A percentile compares a stretch with the other conserved stretches of the same genome.
Conservation (phyloP, 2,113 vertebrate species). For the Aptenodytes patagonicus region DNA sequence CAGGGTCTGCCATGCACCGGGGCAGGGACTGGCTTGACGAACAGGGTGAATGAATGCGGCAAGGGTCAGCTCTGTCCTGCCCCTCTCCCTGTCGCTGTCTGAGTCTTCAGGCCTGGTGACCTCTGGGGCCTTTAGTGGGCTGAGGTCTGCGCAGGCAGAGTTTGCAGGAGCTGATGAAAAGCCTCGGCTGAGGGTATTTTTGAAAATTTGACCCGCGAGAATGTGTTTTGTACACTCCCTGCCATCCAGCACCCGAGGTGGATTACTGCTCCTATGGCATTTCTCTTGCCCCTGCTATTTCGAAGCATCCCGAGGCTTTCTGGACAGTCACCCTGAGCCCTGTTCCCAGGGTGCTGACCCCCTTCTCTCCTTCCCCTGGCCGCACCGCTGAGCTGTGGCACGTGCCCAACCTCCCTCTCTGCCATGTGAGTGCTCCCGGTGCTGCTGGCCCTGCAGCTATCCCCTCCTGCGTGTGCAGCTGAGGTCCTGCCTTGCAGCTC, state of each 20-base stretch:
- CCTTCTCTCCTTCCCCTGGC: background rate
- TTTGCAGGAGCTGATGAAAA: background rate
- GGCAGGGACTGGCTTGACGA: background rate
- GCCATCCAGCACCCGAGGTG: accelerated
- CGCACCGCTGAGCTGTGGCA: accelerated
- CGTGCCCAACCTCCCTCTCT: background rate
- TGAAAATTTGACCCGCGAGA: background rate
- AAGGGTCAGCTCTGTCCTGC: accelerated
- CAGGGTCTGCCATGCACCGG: accelerated
- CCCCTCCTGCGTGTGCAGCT: background rate
- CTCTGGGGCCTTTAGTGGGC: background rate
- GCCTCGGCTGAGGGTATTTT: background rate
- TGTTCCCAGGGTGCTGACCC: accelerated
- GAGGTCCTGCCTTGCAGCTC: background rate
- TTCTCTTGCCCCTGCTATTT: background rate
- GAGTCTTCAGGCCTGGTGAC: background rate
- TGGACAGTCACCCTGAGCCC: background rate
- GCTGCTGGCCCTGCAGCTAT: background rate
- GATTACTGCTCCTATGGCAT: background rate
- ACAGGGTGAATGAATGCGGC: accelerated
- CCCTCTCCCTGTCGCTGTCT: background rate
- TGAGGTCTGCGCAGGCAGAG: background rate
- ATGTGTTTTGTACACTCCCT: background rate
- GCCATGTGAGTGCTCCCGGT: accelerated
- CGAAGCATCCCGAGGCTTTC: background rate